These are phyloP conservation scores for Cheirogaleus medius DNA, from an alignment of 2,113 vertebrate species.

Conservation along the genomic window DNA sequence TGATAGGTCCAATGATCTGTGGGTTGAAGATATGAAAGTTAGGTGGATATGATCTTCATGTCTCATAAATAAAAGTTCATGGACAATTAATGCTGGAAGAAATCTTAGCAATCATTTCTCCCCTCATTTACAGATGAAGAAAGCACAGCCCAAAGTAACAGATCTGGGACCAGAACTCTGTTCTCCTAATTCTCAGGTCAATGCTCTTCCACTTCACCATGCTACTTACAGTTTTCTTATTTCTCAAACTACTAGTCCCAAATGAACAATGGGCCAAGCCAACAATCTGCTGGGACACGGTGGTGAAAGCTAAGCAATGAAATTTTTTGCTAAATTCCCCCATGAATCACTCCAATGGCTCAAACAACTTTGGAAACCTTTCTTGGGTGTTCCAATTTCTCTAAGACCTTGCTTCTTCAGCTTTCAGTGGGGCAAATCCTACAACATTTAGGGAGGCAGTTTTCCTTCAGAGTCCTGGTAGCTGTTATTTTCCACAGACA, in stretches of 20 bases:
- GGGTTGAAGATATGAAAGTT: slow-evolving; percentile 57
- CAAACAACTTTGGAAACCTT: not conserved
- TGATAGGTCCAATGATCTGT: slow-evolving; percentile 47
- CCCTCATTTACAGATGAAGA: slow-evolving; percentile 56
- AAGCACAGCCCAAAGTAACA: slow-evolving; percentile 38
- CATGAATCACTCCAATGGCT: slow-evolving; percentile 14
- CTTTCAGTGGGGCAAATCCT: not conserved
- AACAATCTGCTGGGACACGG: not conserved
- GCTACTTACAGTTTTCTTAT: slow-evolving; percentile 7
- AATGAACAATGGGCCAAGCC: slow-evolving; percentile 6
- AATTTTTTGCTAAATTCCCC: slow-evolving; percentile 23
- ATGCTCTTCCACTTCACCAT: not conserved
- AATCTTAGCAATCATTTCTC: slow-evolving; percentile 66
- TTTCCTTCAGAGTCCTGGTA: slow-evolving; percentile 32
- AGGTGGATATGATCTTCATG: slow-evolving; percentile 64
- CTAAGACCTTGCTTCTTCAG: not conserved
- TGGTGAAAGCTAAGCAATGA: not conserved
- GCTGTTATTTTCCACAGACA: slow-evolving; percentile 78
- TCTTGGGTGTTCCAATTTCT: slow-evolving; percentile 9
- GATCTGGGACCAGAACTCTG: not conserved
- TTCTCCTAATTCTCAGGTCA: slow-evolving; percentile 19
- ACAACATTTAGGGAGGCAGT: slow-evolving; percentile 15
- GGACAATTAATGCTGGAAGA: slow-evolving; percentile 65
- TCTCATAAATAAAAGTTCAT: slow-evolving; percentile 59
- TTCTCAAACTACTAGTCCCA: slow-evolving; percentile 23